Conservation (phyloP, 2,888 invertebrate genomes). For the Nemotelus nigrinus region DNA sequence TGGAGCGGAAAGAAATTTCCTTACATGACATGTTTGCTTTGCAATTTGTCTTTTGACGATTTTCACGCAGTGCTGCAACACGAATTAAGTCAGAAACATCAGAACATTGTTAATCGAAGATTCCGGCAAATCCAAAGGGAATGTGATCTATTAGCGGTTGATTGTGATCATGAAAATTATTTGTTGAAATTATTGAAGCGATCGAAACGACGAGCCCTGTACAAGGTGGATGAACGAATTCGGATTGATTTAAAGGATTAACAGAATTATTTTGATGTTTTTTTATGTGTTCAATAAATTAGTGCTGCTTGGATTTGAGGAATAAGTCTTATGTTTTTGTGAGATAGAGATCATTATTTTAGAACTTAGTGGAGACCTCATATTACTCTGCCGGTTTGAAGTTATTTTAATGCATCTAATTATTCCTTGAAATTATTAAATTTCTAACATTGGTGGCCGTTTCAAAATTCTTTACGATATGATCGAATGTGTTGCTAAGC, state of each 20-base stretch:
- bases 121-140: constrained; percentile 9
- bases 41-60: background rate
- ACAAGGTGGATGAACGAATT: background rate
- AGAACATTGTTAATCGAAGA: constrained; percentile 1
- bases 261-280: too few species aligned
- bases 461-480: too few species aligned
- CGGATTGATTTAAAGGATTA: background rate
- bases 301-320: too few species aligned
- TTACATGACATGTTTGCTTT: background rate
- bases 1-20: background rate
- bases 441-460: too few species aligned
- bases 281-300: too few species aligned
- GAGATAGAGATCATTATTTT: too few species aligned
- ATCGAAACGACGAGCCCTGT: background rate
- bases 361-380: too few species aligned
- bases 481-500: too few species aligned
- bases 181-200: background rate
- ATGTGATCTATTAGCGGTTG: constrained; percentile 10
- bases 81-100: constrained; percentile 4
- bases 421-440: too few species aligned
- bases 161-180: constrained; percentile 11
- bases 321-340: too few species aligned
- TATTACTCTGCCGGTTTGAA: too few species aligned
- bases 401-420: too few species aligned
- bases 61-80: background rate